Evolutionary conservation across 2,113 vertebrate species (phyloP), one percentile per base, ranked within the genome.

Genomic region (Amblyornis subalaris): DNA sequence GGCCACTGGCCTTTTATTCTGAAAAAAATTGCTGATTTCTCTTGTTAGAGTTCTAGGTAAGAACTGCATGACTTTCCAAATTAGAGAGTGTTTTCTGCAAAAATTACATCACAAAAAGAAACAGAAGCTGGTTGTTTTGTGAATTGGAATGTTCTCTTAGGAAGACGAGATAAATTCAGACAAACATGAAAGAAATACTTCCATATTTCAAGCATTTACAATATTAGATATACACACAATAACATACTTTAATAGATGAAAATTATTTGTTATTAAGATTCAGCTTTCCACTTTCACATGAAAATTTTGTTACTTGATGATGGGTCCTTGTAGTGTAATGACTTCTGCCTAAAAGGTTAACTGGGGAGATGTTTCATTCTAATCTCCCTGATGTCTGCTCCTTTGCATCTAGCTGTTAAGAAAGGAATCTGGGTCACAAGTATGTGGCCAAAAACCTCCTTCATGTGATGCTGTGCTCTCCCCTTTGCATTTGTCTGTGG

Each of bases 181-280:
- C 35, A 91, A 73, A 35, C 29, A 66, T 60, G 36, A 33, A 65
- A 57, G 51, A 92, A 71, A 67, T 47, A 48, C 31, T 89, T 91
- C 47, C 19, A 2, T 60, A 66, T 83, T 78, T 78, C 60, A 58
- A 85, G 48, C 16, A 58, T 89, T 94, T 93, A 64, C 7, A 58
- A 16, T 36, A 45, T 35, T 77, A 57, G 29, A 24, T 86, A 67
- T 48, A 42, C 7, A 69, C 40, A 74, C 14, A 48, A 55, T 65
- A 45, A 36, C 28, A 23, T 23, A 40, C 76, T 91, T 83, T 61
- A 78, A 35, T 40, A 80, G 71, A 71, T 69, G 38, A 84, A 94
- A 95, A 91, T 91, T n/a, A 38, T 50, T 96, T 94, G 22, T 74
- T 95, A 10, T 76, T 64, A 80, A 83, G 51, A 83, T 85, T 93